phyloP scores from a whole-genome alignment of 2,113 vertebrate genomes.

The Epinephelus fuscoguttatus region DNA sequence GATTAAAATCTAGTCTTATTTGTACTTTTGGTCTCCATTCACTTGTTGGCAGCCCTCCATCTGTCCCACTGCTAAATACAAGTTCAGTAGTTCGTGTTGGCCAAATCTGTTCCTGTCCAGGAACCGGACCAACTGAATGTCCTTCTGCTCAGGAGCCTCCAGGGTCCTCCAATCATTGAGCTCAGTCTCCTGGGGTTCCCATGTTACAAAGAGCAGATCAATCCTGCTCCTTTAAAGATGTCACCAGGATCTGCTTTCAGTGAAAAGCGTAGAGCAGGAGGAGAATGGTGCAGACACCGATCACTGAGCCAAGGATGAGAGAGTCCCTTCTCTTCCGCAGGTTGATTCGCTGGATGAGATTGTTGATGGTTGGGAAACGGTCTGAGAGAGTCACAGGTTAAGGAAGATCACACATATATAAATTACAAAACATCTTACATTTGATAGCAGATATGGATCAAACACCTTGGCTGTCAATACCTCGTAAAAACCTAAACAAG shows the following conservation, averaged over 20 bases:
- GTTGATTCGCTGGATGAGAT: slow-evolving; percentile 97
- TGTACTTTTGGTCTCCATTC: slow-evolving; percentile 77
- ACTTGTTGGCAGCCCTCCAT: slow-evolving; percentile 54
- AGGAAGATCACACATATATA: slow-evolving; percentile 47
- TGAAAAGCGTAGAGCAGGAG: slow-evolving; percentile 96
- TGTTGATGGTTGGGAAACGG: slow-evolving; percentile 97
- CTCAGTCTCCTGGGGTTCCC: slow-evolving; percentile 48
- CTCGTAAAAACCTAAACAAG: not conserved
- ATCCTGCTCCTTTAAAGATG: slow-evolving; percentile 43
- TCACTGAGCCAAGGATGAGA: slow-evolving; percentile 91
- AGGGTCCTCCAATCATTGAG: slow-evolving; percentile 57
- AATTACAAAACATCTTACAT: not conserved
- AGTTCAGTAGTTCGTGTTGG: slow-evolving; percentile 76
- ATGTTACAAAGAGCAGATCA: slow-evolving; percentile 59
- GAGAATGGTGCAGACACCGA: slow-evolving; percentile 95
- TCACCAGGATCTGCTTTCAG: slow-evolving; percentile 77
- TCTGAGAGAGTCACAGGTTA: slow-evolving; percentile 82
- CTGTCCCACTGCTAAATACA: slow-evolving; percentile 67
- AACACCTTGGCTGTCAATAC: not conserved
- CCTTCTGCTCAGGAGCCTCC: slow-evolving; percentile 54
- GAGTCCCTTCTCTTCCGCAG: slow-evolving; percentile 96
- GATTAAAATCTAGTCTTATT: slow-evolving; percentile 64
- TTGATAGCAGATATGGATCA: not conserved
- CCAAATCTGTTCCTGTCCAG: slow-evolving; percentile 59
- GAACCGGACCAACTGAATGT: slow-evolving; percentile 65